A percentile compares a stretch with the other conserved stretches of the same genome.
Conservation (phyloP, 1,140 invertebrate species). For the Pseudachorutes palmiensis region DNA sequence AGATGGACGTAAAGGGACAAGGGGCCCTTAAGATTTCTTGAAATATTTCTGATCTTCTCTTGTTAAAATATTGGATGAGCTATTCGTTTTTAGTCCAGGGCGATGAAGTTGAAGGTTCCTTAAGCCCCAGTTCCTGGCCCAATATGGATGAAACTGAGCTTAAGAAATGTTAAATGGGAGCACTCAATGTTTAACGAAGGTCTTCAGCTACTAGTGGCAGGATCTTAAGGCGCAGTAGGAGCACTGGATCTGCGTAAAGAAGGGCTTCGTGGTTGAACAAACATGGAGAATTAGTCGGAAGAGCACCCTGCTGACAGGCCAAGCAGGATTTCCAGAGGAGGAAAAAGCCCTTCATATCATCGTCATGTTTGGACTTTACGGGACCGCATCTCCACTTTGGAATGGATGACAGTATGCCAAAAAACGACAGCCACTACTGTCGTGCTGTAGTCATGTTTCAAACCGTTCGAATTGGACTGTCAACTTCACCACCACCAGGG, state of each 20-base stretch:
- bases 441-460: background rate
- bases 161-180: background rate
- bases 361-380: background rate
- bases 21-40: background rate
- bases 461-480: background rate
- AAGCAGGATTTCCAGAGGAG: background rate
- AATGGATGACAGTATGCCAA: background rate
- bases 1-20: background rate
- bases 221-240: background rate
- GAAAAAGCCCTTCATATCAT: background rate
- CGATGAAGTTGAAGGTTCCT: background rate
- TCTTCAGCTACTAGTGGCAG: background rate
- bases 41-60: background rate
- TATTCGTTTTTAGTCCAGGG: no score
- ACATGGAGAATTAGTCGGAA: slow-evolving; percentile 7
- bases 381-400: background rate
- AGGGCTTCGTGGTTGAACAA: background rate
- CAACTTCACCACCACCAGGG: background rate
- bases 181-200: no score
- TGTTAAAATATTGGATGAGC: no score
- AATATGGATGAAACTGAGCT: background rate
- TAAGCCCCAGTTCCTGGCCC: background rate
- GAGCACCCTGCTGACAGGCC: slow-evolving; percentile 10
- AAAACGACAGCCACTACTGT: background rate
- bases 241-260: no score